Evolutionary conservation across 2,113 vertebrate genomes (phyloP).

Genomic region (Sigmodon hispidus): DNA sequence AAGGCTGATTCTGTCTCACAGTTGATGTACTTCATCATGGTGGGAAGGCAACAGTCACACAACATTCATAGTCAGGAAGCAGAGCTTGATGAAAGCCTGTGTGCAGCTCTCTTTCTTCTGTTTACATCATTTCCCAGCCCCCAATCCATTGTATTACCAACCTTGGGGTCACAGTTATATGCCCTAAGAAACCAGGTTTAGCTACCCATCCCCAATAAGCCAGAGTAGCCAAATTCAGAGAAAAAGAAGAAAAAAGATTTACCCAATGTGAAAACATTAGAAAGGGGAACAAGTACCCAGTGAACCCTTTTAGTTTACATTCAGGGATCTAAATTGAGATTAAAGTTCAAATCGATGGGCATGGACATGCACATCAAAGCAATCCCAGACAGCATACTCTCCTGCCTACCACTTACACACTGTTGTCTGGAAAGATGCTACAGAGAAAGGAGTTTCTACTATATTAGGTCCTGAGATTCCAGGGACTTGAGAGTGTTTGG

Average conservation of each 20-base stretch:
- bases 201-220: background rate
- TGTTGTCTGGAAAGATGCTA: background rate
- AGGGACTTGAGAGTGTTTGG: fast-evolving
- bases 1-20: background rate
- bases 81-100: too few relatives aligned
- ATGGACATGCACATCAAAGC: background rate
- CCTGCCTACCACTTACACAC: background rate
- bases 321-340: background rate
- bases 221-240: background rate
- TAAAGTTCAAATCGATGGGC: background rate
- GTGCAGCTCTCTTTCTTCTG: background rate
- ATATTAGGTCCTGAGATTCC: background rate
- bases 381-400: too few relatives aligned
- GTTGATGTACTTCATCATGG: too few relatives aligned
- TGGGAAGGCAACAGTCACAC: too few relatives aligned
- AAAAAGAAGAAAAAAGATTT: background rate
- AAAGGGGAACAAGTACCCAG: background rate
- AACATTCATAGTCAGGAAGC: background rate
- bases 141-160: too few relatives aligned
- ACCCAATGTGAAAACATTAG: too few relatives aligned
- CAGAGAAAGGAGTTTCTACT: background rate
- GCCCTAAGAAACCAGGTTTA: too few relatives aligned
- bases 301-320: background rate
- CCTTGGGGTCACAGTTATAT: background rate
- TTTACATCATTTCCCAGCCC: background rate